Base-by-base conservation (phyloP, 2,888 invertebrate genomes). In the Andricus curvator region DNA sequence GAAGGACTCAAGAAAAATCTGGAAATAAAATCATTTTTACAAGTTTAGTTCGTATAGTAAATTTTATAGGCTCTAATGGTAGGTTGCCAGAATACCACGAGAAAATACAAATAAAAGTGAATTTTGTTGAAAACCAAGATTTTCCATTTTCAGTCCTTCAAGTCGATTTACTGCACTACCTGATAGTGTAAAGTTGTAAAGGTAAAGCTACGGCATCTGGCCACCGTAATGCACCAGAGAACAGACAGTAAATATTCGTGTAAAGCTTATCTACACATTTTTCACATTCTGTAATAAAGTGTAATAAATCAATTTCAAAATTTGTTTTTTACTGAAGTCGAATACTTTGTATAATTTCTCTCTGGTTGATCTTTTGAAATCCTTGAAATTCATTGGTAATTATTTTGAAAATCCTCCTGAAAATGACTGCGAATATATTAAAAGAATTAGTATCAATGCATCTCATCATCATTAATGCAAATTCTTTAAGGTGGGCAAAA, bases 21-120 rank as follows among this genome's bases (percentile, higher is more conserved):
- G 29, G 13, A 33, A 74, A 56, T 56, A n/a, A 51, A 74, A 74
- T 56, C 2, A 15, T 51, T 74, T 74, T 74, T 74, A 48, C 74
- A 74, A n/a, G 74, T 56, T 41, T 74, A 51, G 2, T 20, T 15
- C 25, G 37, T 68, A 22, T 13, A 8, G 17, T 44, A 25, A 51
- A 51, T 68, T 68, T 41, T 68, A 11, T 22, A 11, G 9, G 25
- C 22, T 20, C 44, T 70, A 48, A 29, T 20, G 25, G 51, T 48
- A 0, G 4, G 4, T 48, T 48, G 48, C 48, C 15, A 48, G 17
- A 15, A 48, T 48, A 48, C 48, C 15, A 48, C 15, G 15, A 48
- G 48, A 17, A 48, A 17, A 48, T 48, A 48, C 15, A 22, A 60
- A 60, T 22, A 44, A 68, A 41, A 44, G 22, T 37, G 29, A 48